Evolutionary conservation across 2,797 vertebrate genomes (phyloP), one percentile per base, ranked within the genome.

Genomic region (Enoplosus armatus): DNA sequence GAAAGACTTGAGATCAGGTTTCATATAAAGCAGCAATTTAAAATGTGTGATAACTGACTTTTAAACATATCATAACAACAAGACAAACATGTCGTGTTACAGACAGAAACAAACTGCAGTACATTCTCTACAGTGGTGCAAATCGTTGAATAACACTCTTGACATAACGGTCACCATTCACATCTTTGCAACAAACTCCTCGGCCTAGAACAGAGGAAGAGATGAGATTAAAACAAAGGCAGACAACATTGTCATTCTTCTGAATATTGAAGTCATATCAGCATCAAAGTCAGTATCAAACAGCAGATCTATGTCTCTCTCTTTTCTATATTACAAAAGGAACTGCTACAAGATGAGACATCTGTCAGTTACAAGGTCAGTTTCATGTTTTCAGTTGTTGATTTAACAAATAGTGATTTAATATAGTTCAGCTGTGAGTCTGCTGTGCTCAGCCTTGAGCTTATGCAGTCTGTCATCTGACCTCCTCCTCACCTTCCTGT

Each of bases 371-470:
- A 45, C 16, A 70, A 41, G 43, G 5, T 75, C 53, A 76, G 16
- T 39, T 54, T 74, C 5, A 8, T 56, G 48, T 51, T 75, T 63
- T 53, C 6, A 18, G 31, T 39, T 31, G 22, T 48, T 67, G 14
- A 9, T 62, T 65, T 61, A 27, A 48, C 29, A 55, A n/a, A 69
- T 22, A 35, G 5, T 27, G 47, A 65, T 65, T 71, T 93, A 96
- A 82, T 97, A 97, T 37, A 97, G 94, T 78, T 95, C 93, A 48
- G 92, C 93, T 72, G 94, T 90, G 74, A 91, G 62, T 86, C 90
- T 92, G 79, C 89, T 91, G 58, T 78, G 91, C 0, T 95, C 94
- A 2, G 82, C 84, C 78, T 91, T 95, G 27, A 39, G 20, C 35
- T 94, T 95, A 81, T 80, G 77, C 0, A 63, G 59, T 80, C 82